Evolutionary conservation across 2,888 invertebrate genomes (phyloP), one percentile per base, ranked within the genome.

Genomic region (Amphipoea oculea): DNA sequence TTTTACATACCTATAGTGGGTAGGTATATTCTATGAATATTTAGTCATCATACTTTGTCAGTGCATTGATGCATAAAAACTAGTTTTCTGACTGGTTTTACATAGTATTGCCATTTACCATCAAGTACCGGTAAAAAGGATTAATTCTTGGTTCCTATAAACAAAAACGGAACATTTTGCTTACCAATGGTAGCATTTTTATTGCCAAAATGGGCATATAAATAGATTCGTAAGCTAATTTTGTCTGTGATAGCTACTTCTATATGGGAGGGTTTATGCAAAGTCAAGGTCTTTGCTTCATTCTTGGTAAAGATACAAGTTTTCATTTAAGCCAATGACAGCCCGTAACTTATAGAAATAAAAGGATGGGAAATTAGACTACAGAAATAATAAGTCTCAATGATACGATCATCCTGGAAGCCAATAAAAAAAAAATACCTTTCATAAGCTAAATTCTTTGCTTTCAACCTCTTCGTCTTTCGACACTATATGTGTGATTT

Each of bases 21-120:
- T 9, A 40, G 11, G 5, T 9, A 40, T 63, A 57, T 51, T 66
- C 54, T 36, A 72, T 75, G 78, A 72, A 72, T 86, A 78, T 72
- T 86, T 77, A 62, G 51, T 74, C n/a, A 51, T 54, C 14, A 17
- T 63, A 54, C 82, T 73, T 65, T 66, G 77, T 76, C 51, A 54
- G 57, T 67, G 62, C 51, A 71, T 82, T 40, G 6, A n/a, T 73
- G 73, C 20, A 67, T 36, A 63, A 14, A 40, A 48, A 57, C 68
- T 12, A 65, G 84, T 60, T 60, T 29, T 51, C 29, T 11, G 29
- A 57, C 23, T 65, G 45, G 81, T 79, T 72, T 65, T 1, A 36
- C 2, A 7, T n/a, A 63, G 42, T 17, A 69, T 67, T 67, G 4
- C 2, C 7, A 45, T 42, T 67, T 67, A 3, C 2, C 7, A 45